Evolutionary conservation across 2,888 invertebrate genomes (phyloP), one percentile per base, ranked within the genome.

Genomic region (Fragum sueziense): DNA sequence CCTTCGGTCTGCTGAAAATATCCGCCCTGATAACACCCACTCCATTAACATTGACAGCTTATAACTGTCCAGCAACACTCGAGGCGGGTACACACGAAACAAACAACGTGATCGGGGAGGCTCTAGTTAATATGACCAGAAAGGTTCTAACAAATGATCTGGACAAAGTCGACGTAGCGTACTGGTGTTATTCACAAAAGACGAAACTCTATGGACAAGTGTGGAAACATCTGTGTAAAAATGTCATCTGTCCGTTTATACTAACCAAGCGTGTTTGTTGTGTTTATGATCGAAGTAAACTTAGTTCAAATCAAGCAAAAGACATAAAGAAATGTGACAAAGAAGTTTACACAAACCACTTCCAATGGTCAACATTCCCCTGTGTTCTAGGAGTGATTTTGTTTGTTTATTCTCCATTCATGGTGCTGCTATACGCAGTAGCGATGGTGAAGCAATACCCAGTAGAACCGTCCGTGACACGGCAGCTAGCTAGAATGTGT

Each of bases 321-420:
- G 22, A 33, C 11, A 34, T 29, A 22, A 17, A 1, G 6, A n/a
- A 9, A 25, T 65, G 65, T 65, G 11, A 37, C 11, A 65, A 7
- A 14, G 7, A 20, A 25, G 25, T 25, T 0, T 65, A 11, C 25
- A 41, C 9, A 9, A 33, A 25, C n/a, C 17, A 11, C 7, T 25
- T 31, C 9, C 9, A 27, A n/a, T 70, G 70, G 70, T 70, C 31
- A 57, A 33, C 14, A 4, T 22, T 70, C 17, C 70, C 70, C 4
- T 57, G 52, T 31, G 22, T 33, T 14, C 14, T 57, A 1, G 70
- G 70, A 0, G 9, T 70, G 2, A 22, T 51, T 20, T 34, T 70
- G 57, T 70, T 70, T 70, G 20, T 70, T n/a, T 70, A 70, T 14
- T 22, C 51, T 20, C 70, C 70, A 0, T 31, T 70, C n/a, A n/a